Evolutionary conservation across 2,797 vertebrate species (phyloP).

Genomic region (Numenius phaeopus): DNA sequence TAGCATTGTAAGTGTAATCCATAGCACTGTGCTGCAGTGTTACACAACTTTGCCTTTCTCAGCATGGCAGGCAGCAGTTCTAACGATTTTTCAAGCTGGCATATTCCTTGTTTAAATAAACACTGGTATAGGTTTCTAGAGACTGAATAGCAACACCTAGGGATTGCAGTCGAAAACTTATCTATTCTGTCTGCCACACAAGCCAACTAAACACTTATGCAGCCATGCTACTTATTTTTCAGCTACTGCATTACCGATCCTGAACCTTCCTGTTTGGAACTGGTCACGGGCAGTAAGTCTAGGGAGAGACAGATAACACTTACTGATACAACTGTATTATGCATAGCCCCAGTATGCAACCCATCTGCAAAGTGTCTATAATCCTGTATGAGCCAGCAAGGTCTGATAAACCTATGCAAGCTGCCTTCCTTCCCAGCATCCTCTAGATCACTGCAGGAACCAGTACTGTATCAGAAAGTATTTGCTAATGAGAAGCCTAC

Average conservation of each 20-base stretch:
- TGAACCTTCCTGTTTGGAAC: background rate
- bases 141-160: background rate
- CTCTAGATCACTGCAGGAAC: background rate
- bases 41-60: conserved; percentile 55
- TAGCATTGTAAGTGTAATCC: conserved; percentile 62
- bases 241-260: fast-evolving
- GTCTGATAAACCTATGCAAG: background rate
- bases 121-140: background rate
- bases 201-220: background rate
- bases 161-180: background rate
- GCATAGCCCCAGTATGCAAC: background rate
- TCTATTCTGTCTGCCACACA: background rate
- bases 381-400: background rate
- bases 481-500: fast-evolving
- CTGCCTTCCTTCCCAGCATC: background rate
- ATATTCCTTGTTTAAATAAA: background rate
- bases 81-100: too few relatives aligned
- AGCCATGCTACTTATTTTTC: background rate
- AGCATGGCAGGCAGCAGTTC: background rate
- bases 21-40: conserved; percentile 53
- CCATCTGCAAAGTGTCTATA: background rate
- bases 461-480: background rate
- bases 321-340: too few relatives aligned
- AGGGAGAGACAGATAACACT: background rate
- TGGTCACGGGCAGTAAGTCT: background rate